Evolutionary conservation across 2,888 invertebrate species (phyloP), one percentile per base, ranked within the genome.

Genomic region (Chorisops tibialis): DNA sequence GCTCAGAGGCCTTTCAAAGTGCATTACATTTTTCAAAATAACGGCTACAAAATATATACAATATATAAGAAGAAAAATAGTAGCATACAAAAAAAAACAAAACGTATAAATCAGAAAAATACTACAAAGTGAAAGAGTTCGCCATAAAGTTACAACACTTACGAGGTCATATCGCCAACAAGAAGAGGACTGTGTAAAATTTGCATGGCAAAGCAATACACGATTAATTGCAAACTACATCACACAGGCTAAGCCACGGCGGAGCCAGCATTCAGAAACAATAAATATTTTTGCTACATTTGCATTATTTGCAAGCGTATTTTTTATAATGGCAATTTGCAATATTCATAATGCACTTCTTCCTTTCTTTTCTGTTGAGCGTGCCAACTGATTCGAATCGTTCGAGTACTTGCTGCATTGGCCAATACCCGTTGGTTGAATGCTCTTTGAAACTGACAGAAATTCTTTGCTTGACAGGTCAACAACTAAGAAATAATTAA

Each of bases 1-100:
- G 56, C 56, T 56, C 56, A 45, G 43, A 56, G 45, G 56, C 56
- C 43, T 45, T 56, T 45, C 56, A 56, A 56, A 56, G 56, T 56
- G 39, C 56, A 56, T 45, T 43, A 35, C 43, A 56, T 45, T 56
- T 54, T 56, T 45, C 56, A 56, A 45, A 56, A 56, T 43, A 43
- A 56, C 56, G 30, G 43, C 56, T 24, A 45, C 12, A 43, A 56
- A 56, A 56, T 43, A 30, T 54, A 41, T 54, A 41, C 24, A 22
- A 54, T 24, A 41, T 45, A 35, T 45, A 56, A 43, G 45, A 21
- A 56, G 45, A 45, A 45, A 18, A 45, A 5, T 16, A 30, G 43
- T 30, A 45, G 56, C 30, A 45, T 30, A 43, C 43, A 56, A 39
- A 41, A 41, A 41, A 51, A 54, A 56, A 30, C 9, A 30, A 30